These are phyloP conservation scores for Musca domestica DNA, from an alignment of 1,140 invertebrate species.

Conservation along the genomic window DNA sequence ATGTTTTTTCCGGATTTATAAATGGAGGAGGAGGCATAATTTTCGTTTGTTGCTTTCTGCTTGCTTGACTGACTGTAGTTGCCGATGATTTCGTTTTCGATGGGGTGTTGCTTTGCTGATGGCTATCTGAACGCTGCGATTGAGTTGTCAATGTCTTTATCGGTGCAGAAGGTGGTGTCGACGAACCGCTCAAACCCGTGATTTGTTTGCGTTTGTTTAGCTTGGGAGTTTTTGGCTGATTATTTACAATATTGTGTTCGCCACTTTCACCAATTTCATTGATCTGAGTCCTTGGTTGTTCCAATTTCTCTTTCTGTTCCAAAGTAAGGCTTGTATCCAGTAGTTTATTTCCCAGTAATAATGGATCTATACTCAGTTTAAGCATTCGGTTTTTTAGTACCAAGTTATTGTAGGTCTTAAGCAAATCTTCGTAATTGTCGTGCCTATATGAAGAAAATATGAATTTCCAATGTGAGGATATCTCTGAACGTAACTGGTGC, in stretches of 20 bases:
- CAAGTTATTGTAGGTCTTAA: conserved; percentile 51
- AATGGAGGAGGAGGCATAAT: conserved; percentile 29
- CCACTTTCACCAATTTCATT: neutral
- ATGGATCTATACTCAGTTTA: conserved; percentile 36
- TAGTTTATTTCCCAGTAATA: conserved; percentile 35
- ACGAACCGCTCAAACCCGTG: neutral
- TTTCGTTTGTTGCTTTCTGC: conserved; percentile 13
- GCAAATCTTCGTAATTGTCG: conserved; percentile 54
- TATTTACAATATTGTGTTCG: neutral
- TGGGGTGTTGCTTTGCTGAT: neutral
- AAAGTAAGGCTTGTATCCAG: conserved; percentile 24
- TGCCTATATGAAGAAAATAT: conserved; percentile 56
- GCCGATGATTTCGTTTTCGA: neutral
- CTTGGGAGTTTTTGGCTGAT: conserved; percentile 5
- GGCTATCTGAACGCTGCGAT: neutral
- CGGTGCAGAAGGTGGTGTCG: neutral
- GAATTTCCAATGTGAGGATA: conserved; percentile 55
- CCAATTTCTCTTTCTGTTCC: conserved; percentile 19
- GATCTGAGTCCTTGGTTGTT: conserved; percentile 23
- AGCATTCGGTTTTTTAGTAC: conserved; percentile 39
- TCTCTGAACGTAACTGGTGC: conserved; percentile 51
- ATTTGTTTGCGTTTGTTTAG: conserved; percentile 4
- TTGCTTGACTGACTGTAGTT: neutral
- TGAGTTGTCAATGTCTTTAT: neutral
- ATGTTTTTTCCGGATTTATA: conserved; percentile 33